A percentile compares a stretch with the other conserved stretches of the same genome.
phyloP scores from a whole-genome alignment of 2,888 invertebrate genomes.

The Platynereis dumerilii region DNA sequence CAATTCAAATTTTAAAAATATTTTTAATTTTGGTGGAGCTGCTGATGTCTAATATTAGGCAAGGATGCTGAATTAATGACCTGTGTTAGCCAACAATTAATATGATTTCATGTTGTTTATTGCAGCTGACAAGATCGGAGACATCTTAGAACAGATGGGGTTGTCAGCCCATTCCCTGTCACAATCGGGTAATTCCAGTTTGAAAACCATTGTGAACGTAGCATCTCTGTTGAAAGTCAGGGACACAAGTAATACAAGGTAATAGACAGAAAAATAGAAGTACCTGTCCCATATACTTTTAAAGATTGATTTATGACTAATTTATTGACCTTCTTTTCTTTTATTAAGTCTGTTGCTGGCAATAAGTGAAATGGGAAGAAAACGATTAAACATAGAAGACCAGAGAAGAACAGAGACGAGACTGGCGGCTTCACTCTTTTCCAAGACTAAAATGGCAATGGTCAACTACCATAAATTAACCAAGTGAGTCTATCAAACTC shows the following conservation, averaged over 20 bases:
- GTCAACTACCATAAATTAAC: background rate
- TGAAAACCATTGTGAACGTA: background rate
- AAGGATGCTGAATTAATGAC: no score
- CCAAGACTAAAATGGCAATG: conserved; percentile 1
- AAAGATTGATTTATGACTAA: no score
- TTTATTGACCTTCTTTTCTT: no score
- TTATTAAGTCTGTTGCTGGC: background rate
- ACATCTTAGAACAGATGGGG: background rate
- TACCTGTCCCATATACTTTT: no score
- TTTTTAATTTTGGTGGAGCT: no score
- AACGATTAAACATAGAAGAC: background rate
- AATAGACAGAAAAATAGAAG: no score
- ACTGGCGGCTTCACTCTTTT: background rate
- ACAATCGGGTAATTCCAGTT: background rate
- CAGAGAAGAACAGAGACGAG: conserved; percentile 2
- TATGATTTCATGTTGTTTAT: background rate
- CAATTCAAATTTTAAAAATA: no score
- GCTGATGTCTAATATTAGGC: no score
- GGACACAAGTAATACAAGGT: background rate
- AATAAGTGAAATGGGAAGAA: background rate
- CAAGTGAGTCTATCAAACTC: background rate
- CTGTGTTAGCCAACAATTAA: no score
- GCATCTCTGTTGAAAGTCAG: background rate
- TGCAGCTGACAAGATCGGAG: background rate
- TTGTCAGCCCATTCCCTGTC: background rate